Percentiles rank a stretch among this genome's conserved stretches.
Evolutionary conservation across 2,113 vertebrate genomes (phyloP).

Genomic region (Clarias gariepinus): DNA sequence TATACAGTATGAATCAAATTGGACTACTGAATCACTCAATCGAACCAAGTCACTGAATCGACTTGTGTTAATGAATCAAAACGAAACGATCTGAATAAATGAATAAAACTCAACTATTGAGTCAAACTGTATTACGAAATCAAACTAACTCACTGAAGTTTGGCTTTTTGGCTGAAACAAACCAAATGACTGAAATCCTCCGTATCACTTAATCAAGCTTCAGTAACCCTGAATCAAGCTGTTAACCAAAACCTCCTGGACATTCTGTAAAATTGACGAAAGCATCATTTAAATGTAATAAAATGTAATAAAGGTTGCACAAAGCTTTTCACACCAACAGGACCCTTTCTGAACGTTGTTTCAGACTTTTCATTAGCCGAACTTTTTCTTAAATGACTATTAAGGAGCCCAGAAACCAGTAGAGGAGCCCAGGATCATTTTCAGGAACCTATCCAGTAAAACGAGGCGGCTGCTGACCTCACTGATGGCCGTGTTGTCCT

Average conservation of each 20-base stretch:
- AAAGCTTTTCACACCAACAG: neutral
- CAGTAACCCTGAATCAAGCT: neutral
- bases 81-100: neutral
- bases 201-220: neutral
- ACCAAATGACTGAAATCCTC: neutral
- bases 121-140: neutral
- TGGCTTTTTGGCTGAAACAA: neutral
- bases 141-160: neutral
- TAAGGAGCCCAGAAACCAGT: neutral
- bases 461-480: constrained; percentile 72
- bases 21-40: neutral
- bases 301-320: neutral
- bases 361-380: neutral
- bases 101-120: neutral
- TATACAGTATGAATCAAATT: neutral
- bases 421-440: neutral
- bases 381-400: neutral
- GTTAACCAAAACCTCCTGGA: neutral
- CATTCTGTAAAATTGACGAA: neutral
- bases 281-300: neutral
- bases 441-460: neutral
- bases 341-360: neutral
- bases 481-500: constrained; percentile 90
- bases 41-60: neutral
- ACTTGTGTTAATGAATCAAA: neutral